These are phyloP conservation scores for Amblyjoppa proteus DNA, from an alignment of 2,888 invertebrate genomes.

Conservation along the genomic window DNA sequence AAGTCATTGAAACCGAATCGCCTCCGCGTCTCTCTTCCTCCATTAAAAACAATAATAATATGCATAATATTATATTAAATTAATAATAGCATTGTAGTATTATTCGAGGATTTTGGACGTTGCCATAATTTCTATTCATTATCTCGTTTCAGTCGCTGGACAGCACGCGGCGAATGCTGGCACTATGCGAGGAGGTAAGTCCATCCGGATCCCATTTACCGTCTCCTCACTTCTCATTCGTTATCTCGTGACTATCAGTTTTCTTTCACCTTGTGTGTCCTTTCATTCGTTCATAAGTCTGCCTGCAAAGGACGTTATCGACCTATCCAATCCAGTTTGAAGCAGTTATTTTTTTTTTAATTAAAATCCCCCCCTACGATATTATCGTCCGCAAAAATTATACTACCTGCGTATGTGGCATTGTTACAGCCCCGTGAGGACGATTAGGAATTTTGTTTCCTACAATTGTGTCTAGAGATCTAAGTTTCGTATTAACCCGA, in stretches of 20 bases:
- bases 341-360: not conserved
- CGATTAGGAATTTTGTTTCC: constrained; percentile 50
- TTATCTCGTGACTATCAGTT: constrained; percentile 45
- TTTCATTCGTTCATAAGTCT: constrained; percentile 44
- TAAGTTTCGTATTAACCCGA: constrained; percentile 16
- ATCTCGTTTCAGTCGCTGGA: constrained; percentile 93
- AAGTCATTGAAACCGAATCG: too few relatives aligned
- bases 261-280: constrained; percentile 1
- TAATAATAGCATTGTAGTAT: not conserved
- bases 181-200: constrained; percentile 96
- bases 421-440: constrained; percentile 29
- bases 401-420: not conserved
- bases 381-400: not conserved
- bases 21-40: too few relatives aligned
- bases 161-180: constrained; percentile 96
- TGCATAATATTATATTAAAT: too few relatives aligned
- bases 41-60: too few relatives aligned
- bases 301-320: constrained; percentile 16
- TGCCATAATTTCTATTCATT: constrained; percentile 5
- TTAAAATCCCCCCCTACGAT: not conserved
- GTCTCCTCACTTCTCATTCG: constrained; percentile 58
- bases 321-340: not conserved
- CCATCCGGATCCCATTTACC: constrained; percentile 66
- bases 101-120: not conserved
- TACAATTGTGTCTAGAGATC: constrained; percentile 23